Evolutionary conservation across 2,113 vertebrate genomes (phyloP).

Genomic region (Acanthisitta chloris): DNA sequence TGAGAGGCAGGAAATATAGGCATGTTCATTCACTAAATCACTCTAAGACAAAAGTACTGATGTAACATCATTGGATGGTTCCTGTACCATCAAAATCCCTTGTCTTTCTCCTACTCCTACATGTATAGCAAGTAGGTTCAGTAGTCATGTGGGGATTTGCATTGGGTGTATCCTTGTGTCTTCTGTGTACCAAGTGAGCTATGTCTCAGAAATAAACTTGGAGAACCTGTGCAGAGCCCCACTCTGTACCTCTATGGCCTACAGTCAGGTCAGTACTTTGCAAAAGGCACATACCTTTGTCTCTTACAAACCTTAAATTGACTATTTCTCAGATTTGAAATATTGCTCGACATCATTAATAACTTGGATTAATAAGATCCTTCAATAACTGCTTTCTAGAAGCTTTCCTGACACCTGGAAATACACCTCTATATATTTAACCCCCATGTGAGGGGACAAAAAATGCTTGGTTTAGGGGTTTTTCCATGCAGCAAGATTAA

Average conservation of each 20-base stretch:
- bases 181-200: background rate
- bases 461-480: rapidly evolving
- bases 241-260: rapidly evolving
- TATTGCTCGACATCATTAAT: background rate
- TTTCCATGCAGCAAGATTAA: background rate
- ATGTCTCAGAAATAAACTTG: background rate
- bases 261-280: background rate
- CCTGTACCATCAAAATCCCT: background rate
- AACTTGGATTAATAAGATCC: background rate
- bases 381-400: background rate
- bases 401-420: background rate
- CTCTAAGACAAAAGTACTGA: background rate
- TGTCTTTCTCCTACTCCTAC: background rate
- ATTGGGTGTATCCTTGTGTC: too few species aligned
- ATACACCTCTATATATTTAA: background rate
- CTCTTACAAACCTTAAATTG: background rate
- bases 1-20: background rate
- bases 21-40: background rate
- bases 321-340: background rate
- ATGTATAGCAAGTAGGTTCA: background rate
- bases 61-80: background rate
- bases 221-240: background rate
- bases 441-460: background rate
- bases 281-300: background rate
- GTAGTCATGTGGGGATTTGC: rapidly evolving